These are phyloP conservation scores for Teleogryllus oceanicus DNA, from an alignment of 2,888 invertebrate genomes.

Conservation along the genomic window DNA sequence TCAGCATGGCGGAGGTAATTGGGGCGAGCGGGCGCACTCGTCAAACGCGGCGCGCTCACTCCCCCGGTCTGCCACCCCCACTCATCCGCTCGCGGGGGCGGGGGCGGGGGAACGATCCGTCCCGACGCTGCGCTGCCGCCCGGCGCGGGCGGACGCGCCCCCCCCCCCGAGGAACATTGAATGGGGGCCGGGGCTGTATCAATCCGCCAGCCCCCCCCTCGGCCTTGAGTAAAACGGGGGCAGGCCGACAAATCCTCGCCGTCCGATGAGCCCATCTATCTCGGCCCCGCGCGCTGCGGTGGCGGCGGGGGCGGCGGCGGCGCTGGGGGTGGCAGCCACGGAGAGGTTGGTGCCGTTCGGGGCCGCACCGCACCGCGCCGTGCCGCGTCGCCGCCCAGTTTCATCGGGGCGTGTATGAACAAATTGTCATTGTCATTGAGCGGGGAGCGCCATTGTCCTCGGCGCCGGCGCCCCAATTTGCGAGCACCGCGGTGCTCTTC, in stretches of 20 bases:
- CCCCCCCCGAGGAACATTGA: background rate
- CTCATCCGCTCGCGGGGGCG: background rate
- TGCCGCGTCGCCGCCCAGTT: background rate
- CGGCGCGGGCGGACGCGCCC: background rate
- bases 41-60: background rate
- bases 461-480: background rate
- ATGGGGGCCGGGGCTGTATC: background rate
- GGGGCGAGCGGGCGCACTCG: background rate
- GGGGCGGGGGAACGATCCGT: background rate
- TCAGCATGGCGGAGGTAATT: constrained; percentile 11
- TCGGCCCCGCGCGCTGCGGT: constrained; percentile 28
- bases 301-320: background rate
- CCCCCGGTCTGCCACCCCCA: background rate
- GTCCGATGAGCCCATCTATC: constrained; percentile 8
- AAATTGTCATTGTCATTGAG: constrained; percentile 6
- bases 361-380: constrained; percentile 11
- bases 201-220: background rate
- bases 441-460: background rate
- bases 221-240: too few relatives aligned
- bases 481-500: background rate
- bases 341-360: background rate
- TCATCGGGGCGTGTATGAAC: constrained; percentile 18
- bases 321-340: constrained; percentile 34
- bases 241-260: constrained; percentile 18
- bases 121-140: background rate